phyloP scores from a whole-genome alignment of 2,797 vertebrate species.

The Protosalanx chinensis region DNA sequence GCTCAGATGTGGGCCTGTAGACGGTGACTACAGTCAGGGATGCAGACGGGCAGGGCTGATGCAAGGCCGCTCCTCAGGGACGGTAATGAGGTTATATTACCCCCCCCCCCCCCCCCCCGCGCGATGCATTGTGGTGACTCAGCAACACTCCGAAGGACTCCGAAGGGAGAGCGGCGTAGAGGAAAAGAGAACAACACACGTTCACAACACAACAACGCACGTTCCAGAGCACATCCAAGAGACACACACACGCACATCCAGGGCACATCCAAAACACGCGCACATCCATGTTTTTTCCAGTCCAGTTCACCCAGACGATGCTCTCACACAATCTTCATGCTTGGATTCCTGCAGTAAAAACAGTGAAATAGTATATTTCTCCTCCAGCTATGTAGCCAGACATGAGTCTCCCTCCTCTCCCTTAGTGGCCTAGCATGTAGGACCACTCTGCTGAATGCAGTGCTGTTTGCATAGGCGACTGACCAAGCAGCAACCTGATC shows the following conservation, averaged over 20 bases:
- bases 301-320: conserved; percentile 32
- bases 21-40: background rate
- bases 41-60: background rate
- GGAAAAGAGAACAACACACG: background rate
- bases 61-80: background rate
- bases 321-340: background rate
- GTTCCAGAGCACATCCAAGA: background rate
- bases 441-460: background rate
- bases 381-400: conserved; percentile 39
- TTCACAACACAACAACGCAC: conserved; percentile 13
- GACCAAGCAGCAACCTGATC: conserved; percentile 1
- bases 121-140: conserved; percentile 20
- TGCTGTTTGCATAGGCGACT: background rate
- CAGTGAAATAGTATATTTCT: conserved; percentile 27
- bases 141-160: conserved; percentile 16
- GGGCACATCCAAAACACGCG: background rate
- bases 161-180: background rate
- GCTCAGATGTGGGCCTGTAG: background rate
- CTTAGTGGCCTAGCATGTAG: background rate
- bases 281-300: conserved; percentile 16
- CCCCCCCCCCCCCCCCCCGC: conserved; percentile 16
- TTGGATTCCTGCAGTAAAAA: conserved; percentile 46
- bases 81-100: background rate
- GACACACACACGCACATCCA: conserved; percentile 15
- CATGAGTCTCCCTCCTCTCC: conserved; percentile 20